phyloP scores from a whole-genome alignment of 2,888 invertebrate species.

The Acanthacorydalis orientalis region DNA sequence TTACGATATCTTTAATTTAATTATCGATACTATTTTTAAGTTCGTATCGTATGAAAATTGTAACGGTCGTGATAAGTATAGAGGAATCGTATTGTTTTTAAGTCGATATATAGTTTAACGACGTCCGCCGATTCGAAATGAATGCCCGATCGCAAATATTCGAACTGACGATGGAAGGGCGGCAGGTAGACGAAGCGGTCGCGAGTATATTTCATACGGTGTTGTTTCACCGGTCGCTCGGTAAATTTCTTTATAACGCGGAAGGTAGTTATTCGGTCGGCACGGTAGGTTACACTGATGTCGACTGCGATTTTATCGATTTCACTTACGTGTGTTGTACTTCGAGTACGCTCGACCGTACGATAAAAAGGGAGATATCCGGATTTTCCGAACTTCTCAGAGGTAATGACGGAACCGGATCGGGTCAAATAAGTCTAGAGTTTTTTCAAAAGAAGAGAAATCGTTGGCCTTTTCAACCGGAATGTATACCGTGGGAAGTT shows the following conservation, averaged over 20 bases:
- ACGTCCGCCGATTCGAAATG: constrained; percentile 46
- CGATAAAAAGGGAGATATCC: constrained; percentile 57
- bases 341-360: constrained; percentile 57
- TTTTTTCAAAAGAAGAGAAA: constrained; percentile 86
- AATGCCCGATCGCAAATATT: constrained; percentile 67
- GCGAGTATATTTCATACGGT: constrained; percentile 85
- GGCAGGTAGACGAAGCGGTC: constrained; percentile 83
- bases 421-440: constrained; percentile 80
- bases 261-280: constrained; percentile 93
- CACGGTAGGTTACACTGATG: constrained; percentile 88
- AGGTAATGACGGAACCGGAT: constrained; percentile 45
- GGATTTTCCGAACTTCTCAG: constrained; percentile 63
- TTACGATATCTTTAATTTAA: background rate
- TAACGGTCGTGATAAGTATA: background rate
- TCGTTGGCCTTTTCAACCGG: constrained; percentile 79
- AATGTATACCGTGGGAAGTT: constrained; percentile 95
- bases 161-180: constrained; percentile 72
- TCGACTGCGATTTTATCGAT: constrained; percentile 95
- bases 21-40: too few relatives aligned
- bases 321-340: constrained; percentile 93
- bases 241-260: constrained; percentile 86
- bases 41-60: background rate
- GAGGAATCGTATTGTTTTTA: background rate
- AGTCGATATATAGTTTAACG: background rate
- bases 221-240: constrained; percentile 75